These are phyloP conservation scores for Condylura cristata DNA, from an alignment of 2,113 vertebrate species.

Conservation along the genomic window DNA sequence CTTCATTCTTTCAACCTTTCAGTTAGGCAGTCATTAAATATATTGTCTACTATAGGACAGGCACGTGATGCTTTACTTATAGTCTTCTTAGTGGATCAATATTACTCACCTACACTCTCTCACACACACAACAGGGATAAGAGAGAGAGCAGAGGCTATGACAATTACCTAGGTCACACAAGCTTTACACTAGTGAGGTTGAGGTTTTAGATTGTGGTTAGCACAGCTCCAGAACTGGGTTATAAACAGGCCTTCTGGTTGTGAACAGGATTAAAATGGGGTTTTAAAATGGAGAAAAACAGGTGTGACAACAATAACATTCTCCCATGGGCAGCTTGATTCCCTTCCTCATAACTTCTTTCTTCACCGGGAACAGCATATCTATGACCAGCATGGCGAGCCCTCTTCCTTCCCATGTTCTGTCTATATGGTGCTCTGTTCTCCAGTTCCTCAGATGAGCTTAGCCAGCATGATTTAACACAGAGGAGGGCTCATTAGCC, in stretches of 20 bases:
- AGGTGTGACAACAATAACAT: constrained; percentile 57
- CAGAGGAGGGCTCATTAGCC: constrained; percentile 3
- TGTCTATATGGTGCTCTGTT: background rate
- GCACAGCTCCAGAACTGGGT: background rate
- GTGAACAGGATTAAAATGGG: constrained; percentile 47
- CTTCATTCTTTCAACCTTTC: constrained; percentile 27
- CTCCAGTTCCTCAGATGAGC: constrained; percentile 9
- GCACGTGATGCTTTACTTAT: background rate
- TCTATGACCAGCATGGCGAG: background rate
- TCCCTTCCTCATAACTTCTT: constrained; percentile 10
- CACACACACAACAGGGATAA: background rate
- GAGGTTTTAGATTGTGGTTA: background rate
- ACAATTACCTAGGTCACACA: background rate
- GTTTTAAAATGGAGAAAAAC: constrained; percentile 42
- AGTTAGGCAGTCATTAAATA: constrained; percentile 24
- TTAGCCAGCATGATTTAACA: constrained; percentile 40
- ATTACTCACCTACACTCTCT: background rate
- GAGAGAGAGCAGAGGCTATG: background rate
- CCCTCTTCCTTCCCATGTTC: background rate
- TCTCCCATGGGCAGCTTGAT: constrained; percentile 11
- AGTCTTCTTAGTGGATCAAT: background rate
- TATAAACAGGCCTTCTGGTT: constrained; percentile 28
- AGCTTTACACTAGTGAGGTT: background rate
- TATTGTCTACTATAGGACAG: background rate
- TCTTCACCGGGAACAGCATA: constrained; percentile 32